These are phyloP conservation scores for Anoplophora glabripennis DNA, from an alignment of 1,140 invertebrate genomes.

Conservation along the genomic window DNA sequence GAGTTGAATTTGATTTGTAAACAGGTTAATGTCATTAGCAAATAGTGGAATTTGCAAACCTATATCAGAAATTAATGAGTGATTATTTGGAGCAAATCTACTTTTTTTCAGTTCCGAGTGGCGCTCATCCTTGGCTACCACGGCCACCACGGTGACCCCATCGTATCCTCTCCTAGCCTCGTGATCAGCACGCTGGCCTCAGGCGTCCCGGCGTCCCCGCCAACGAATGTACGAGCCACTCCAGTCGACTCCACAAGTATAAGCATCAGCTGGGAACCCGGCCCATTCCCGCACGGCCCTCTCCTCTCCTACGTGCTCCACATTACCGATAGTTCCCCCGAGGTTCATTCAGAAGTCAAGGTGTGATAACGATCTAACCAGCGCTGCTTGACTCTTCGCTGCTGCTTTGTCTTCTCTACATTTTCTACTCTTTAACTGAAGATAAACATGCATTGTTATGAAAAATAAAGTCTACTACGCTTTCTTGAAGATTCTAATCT, in stretches of 20 bases:
- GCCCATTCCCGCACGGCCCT: conserved; percentile 81
- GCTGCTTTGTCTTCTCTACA: not conserved
- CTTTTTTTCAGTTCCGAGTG: conserved; percentile 74
- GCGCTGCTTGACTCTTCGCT: not conserved
- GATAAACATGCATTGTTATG: too few relatives aligned
- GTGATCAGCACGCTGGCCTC: conserved; percentile 74
- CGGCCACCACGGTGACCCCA: conserved; percentile 59
- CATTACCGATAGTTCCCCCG: conserved; percentile 60
- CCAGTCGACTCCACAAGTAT: conserved; percentile 80
- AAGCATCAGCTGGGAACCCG: conserved; percentile 83
- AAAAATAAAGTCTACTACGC: not conserved
- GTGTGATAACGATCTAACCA: too few relatives aligned
- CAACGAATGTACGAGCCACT: conserved; percentile 69
- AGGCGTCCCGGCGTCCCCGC: conserved; percentile 70
- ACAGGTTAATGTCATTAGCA: too few relatives aligned
- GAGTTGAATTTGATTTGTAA: too few relatives aligned
- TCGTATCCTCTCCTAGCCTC: conserved; percentile 76
- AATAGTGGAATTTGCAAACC: too few relatives aligned
- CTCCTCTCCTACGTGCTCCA: conserved; percentile 80
- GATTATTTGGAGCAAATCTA: not conserved
- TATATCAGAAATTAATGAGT: too few relatives aligned
- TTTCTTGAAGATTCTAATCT: too few relatives aligned
- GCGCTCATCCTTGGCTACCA: conserved; percentile 64
- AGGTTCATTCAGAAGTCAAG: conserved; percentile 66
- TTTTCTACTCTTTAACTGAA: too few relatives aligned